Evolutionary conservation across 2,113 vertebrate genomes (phyloP).

Genomic region (Neofelis nebulosa): DNA sequence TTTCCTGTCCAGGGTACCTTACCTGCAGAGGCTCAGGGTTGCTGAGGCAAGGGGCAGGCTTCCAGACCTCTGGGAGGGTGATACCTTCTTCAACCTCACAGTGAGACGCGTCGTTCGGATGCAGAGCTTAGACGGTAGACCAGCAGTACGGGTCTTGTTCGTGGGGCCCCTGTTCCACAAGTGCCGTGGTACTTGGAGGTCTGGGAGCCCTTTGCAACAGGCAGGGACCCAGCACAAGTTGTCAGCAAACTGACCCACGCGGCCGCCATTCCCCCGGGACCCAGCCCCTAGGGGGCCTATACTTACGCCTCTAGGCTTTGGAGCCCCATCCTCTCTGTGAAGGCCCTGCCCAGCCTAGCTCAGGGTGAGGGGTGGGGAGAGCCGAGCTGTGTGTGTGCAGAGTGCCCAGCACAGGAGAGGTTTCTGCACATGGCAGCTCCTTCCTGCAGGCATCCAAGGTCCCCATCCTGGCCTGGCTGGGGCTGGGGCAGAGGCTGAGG

Average conservation of each 20-base stretch:
- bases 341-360: background rate
- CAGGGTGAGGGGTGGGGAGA: rapidly evolving
- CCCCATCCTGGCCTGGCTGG: background rate
- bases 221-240: background rate
- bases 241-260: background rate
- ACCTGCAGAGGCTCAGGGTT: background rate
- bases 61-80: background rate
- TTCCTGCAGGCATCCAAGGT: background rate
- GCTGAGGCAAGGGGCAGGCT: background rate
- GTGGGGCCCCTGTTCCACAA: background rate
- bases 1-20: background rate
- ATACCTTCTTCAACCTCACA: background rate
- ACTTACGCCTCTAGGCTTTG: background rate
- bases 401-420: background rate
- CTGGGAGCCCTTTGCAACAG: background rate
- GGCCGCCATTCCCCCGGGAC: background rate
- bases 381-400: background rate
- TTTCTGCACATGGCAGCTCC: rapidly evolving
- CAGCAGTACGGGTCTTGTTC: background rate
- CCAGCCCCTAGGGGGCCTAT: background rate
- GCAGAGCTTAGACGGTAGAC: no score
- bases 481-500: background rate
- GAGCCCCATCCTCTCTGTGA: background rate
- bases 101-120: background rate
- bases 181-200: background rate